Evolutionary conservation across 2,797 vertebrate genomes (phyloP), one percentile per base, ranked within the genome.

Genomic region (Centropyge bicolor): DNA sequence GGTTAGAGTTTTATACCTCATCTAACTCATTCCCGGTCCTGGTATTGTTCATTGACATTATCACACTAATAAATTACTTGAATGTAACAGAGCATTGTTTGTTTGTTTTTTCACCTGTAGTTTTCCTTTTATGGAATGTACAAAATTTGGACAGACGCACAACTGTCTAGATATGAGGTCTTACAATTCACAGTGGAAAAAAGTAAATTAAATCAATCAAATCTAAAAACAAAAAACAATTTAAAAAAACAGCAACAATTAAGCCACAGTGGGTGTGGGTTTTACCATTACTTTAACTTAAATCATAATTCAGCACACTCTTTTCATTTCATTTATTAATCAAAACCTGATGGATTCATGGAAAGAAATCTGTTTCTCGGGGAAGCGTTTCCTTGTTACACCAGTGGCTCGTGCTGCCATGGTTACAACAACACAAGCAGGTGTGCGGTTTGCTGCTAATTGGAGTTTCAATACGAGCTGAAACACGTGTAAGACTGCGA

Each of bases 381-480:
- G 63, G 86, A 76, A 77, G 5, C 0, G 4, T 78, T 82, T 87
- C 17, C 12, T 38, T 20, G 82, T 67, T 38, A 71, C 82, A 63
- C 79, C 62, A 5, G 1, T 0, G 8, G 5, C 11, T 24, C 2
- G 1, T 1, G 91, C 94, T 93, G 70, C 91, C 45, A 93, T 93
- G 85, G 94, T 82, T 78, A 93, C 88, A 24, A 24, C 17, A 80
- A 92, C 80, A 89, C 57, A 81, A 36, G n/a, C 12, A 0, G 4
- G 27, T 31, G 27, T 31, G 27, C 22, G 4, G 11, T 35, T 62
- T 10, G 22, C 6, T 20, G 36, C 6, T 0, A 14, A 16, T 24
- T 6, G 17, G 20, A 43, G 4, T 31, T 17, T 1, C 0, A n/a
- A 43, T 5, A 13, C 4, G 1, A 66, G 56, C 24, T 45, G 17